These are phyloP conservation scores for Venusia cambrica DNA, from an alignment of 2,888 invertebrate genomes.

Conservation along the genomic window DNA sequence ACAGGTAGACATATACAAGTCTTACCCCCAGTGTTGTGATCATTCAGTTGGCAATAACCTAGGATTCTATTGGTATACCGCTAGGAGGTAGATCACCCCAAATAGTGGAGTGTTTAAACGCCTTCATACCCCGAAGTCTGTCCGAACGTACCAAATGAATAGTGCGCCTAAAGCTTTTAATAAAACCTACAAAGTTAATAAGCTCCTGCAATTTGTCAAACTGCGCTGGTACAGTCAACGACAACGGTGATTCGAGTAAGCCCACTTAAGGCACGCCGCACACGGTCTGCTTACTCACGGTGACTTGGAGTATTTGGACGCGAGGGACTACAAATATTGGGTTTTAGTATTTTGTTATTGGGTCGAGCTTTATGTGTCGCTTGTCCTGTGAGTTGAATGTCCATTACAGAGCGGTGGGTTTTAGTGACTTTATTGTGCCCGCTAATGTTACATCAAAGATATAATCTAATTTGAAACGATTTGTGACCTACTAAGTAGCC, in stretches of 20 bases:
- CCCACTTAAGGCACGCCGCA: conserved; percentile 21
- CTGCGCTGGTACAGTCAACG: conserved; percentile 20
- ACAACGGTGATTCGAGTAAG: conserved; percentile 24
- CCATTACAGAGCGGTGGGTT: conserved; percentile 3
- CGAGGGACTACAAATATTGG: conserved; percentile 22
- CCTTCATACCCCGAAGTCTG: background rate
- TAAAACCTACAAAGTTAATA: conserved; percentile 16
- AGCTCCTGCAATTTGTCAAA: conserved; percentile 27
- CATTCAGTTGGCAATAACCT: too few species aligned
- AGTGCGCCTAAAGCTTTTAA: conserved; percentile 8
- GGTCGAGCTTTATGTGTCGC: conserved; percentile 10
- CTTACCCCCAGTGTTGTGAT: too few species aligned
- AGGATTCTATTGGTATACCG: too few species aligned
- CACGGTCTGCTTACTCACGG: conserved; percentile 25
- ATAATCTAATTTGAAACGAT: too few species aligned
- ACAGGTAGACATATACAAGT: too few species aligned
- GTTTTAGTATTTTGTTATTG: conserved; percentile 15
- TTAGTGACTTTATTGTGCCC: background rate
- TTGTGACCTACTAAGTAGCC: too few species aligned
- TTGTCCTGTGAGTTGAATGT: conserved; percentile 10
- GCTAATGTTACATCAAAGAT: too few species aligned
- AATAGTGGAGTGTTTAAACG: conserved; percentile 1
- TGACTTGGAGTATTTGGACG: conserved; percentile 18
- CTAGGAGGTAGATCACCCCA: too few species aligned
- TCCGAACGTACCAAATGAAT: background rate